A percentile compares a stretch with the other conserved stretches of the same genome.
phyloP scores from a whole-genome alignment of 2,797 vertebrate genomes.

The Oreonectes daqikongensis region DNA sequence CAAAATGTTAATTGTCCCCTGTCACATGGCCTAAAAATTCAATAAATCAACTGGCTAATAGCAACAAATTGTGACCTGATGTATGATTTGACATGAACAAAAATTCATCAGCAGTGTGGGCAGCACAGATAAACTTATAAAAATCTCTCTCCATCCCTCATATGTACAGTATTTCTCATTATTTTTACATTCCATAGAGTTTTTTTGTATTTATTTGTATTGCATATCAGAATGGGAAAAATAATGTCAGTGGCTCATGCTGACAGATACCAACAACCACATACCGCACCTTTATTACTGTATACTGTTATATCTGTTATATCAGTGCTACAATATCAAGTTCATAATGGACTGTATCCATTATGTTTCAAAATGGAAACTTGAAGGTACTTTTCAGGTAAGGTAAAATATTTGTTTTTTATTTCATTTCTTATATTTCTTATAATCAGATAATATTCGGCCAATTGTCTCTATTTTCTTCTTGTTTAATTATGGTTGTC shows the following conservation, averaged over 20 bases:
- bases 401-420: neutral
- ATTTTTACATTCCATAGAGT: too few relatives aligned
- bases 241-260: conserved; percentile 49
- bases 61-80: conserved; percentile 83
- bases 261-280: neutral
- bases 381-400: neutral
- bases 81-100: conserved; percentile 80
- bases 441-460: too few relatives aligned
- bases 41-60: conserved; percentile 82
- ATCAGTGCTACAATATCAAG: neutral
- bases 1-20: conserved; percentile 79
- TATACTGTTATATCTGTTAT: neutral
- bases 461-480: neutral
- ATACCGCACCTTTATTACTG: neutral
- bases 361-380: neutral
- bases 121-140: conserved; percentile 71
- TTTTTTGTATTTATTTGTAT: neutral
- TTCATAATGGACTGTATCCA: neutral
- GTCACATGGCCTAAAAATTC: conserved; percentile 73
- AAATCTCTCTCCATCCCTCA: conserved; percentile 70
- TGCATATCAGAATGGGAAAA: conserved; percentile 64
- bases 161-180: conserved; percentile 67
- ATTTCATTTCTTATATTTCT: too few relatives aligned
- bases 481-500: neutral
- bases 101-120: conserved; percentile 79